phyloP scores from a whole-genome alignment of 2,797 vertebrate species.

The Columba guinea region DNA sequence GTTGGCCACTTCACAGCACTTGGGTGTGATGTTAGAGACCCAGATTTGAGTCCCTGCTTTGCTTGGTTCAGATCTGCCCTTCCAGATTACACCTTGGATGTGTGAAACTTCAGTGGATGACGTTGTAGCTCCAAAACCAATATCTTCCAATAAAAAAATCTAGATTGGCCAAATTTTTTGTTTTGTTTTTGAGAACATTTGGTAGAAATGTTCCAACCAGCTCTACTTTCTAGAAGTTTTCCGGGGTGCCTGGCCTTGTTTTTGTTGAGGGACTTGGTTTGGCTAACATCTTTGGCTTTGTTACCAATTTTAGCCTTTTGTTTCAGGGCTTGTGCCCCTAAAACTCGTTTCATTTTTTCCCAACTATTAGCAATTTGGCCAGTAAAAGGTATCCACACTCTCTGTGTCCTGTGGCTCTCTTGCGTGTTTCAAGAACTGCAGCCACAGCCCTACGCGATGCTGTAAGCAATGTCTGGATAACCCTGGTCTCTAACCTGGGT shows the following conservation, averaged over 20 bases:
- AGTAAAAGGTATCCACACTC: neutral
- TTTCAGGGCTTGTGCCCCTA: neutral
- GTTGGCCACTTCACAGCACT: neutral
- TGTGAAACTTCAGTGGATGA: neutral
- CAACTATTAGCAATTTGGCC: neutral
- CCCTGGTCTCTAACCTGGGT: neutral
- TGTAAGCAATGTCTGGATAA: accelerated
- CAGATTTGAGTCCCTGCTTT: neutral
- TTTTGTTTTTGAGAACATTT: neutral
- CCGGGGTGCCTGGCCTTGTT: neutral
- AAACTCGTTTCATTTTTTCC: neutral
- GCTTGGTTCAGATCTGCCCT: neutral
- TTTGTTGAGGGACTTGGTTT: neutral
- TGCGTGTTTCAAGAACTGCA: neutral
- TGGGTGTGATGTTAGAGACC: neutral
- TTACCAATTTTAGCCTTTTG: neutral
- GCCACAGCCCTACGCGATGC: neutral
- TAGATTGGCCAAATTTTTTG: neutral
- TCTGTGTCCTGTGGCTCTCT: neutral
- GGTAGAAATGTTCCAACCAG: neutral
- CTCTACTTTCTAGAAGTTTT: neutral
- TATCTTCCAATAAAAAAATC: neutral
- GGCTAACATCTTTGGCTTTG: neutral
- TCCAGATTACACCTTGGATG: neutral
- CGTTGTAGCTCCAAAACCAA: neutral